Percentiles rank a stretch among this genome's conserved stretches.
These are phyloP conservation scores for Philaethria dido DNA, from an alignment of 2,888 invertebrate species.

Conservation along the genomic window DNA sequence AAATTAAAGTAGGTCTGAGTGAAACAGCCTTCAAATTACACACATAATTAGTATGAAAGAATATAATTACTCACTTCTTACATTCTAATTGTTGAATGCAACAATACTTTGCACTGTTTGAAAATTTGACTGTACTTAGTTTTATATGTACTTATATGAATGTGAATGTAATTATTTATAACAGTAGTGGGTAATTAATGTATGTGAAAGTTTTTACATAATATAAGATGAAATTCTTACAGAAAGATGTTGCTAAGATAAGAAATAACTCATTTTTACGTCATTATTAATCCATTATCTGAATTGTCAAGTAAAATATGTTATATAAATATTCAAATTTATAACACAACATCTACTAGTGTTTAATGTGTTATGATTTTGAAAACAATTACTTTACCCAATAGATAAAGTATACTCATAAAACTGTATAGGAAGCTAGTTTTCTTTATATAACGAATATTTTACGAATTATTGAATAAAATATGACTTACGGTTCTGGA, in stretches of 20 bases:
- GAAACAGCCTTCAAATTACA: slow-evolving; percentile 42
- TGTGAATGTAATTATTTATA: slow-evolving; percentile 35
- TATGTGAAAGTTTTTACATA: slow-evolving; percentile 34
- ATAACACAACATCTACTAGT: background rate
- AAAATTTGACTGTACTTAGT: slow-evolving; percentile 24
- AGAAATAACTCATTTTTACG: background rate
- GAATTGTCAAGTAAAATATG: background rate
- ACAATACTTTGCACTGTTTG: slow-evolving; percentile 33
- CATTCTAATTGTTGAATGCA: slow-evolving; percentile 40
- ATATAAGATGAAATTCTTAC: background rate
- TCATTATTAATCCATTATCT: background rate
- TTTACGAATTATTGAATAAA: background rate
- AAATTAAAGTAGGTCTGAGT: slow-evolving; percentile 36
- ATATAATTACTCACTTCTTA: slow-evolving; percentile 38
- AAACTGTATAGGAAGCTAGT: too few species aligned
- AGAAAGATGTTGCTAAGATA: background rate
- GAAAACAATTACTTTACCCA: background rate
- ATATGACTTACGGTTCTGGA: slow-evolving; percentile 88
- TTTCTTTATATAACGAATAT: background rate
- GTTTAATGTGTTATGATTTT: background rate
- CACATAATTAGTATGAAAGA: slow-evolving; percentile 41
- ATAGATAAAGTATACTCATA: background rate
- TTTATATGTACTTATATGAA: slow-evolving; percentile 32
- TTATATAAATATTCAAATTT: background rate
- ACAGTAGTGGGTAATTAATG: slow-evolving; percentile 26